Evolutionary conservation across 2,797 vertebrate genomes (phyloP).

Genomic region (Nasua narica): DNA sequence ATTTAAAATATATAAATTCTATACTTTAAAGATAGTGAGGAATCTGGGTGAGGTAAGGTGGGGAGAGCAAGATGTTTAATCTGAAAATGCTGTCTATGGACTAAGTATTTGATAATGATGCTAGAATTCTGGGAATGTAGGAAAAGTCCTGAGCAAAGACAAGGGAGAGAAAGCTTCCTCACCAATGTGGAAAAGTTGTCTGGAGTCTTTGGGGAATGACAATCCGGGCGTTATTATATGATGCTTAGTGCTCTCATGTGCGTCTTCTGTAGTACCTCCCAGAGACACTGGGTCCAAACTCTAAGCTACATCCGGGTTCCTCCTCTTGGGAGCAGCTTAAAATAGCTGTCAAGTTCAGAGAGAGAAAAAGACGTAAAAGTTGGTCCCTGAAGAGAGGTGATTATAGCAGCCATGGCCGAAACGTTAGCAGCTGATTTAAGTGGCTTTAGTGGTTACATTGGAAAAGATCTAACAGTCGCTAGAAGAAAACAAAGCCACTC

Average conservation of each 20-base stretch:
- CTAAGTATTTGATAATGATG: neutral
- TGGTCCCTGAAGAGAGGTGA: neutral
- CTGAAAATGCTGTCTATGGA: neutral
- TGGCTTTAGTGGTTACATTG: neutral
- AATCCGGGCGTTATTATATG: neutral
- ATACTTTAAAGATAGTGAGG: neutral
- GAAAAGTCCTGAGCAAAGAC: neutral
- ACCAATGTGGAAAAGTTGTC: neutral
- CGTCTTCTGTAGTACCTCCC: neutral
- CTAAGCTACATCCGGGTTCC: neutral
- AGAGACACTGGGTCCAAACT: neutral
- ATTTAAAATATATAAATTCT: slow-evolving; percentile 12
- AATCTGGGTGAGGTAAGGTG: neutral
- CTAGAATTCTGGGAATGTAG: neutral
- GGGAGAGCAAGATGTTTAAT: neutral
- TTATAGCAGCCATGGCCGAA: neutral
- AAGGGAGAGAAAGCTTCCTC: neutral
- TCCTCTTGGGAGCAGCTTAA: slow-evolving; percentile 1
- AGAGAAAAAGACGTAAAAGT: neutral
- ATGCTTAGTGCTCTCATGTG: neutral
- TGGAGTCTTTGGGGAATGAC: neutral
- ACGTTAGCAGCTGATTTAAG: neutral
- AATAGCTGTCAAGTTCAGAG: neutral
- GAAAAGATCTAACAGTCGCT: neutral
- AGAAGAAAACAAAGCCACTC: neutral